Base-by-base conservation (phyloP, 1,140 invertebrate species). In the Cotesia vestalis region DNA sequence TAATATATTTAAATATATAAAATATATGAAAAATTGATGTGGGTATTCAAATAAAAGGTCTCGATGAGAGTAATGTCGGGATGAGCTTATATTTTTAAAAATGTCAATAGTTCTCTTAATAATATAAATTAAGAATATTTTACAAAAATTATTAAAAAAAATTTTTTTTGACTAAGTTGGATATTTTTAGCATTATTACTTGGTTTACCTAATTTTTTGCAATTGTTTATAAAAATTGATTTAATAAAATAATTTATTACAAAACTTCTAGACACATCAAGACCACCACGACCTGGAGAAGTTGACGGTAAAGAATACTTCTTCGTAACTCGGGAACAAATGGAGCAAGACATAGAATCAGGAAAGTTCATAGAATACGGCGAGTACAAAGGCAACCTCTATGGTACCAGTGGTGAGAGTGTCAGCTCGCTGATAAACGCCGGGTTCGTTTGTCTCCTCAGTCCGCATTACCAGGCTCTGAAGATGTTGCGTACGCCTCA, bases 301-400 rank as follows among this genome's bases (percentile, higher is more conserved):
- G 89, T 94, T 6, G 91, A 98, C 81, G 97, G 96, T 0, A 94
- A 96, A 74, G 97, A 99, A 83, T 99, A 99, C 82, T 92, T 96
- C 80, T 99, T 99, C 85, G 92, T 98, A 5, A 89, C 91, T 1
- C 90, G 96, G 35, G 93, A 96, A 70, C 91, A 93, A 79, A 97
- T 99, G 93, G 94, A 98, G 78, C 91, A 93, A 63, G 96, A 98
- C 78, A 96, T 99, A 71, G 90, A 90, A 20, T 90, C 91, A 0
- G 95, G 94, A 4, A 96, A 96, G 82, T 98, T 99, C 82, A 94
- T 99, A 74, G 98, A 99, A 86, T 95, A 95, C 84, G 97, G 97
- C 14, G 96, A 99, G 84, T 99, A 96, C 85, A 97, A 98, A 84
- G 97, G 97, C 8, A 98, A 99, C 86, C 86, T 98, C 53, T 99